Evolutionary conservation across 1,140 invertebrate genomes (phyloP), one percentile per base, ranked within the genome.

Genomic region (Grapholita molesta): DNA sequence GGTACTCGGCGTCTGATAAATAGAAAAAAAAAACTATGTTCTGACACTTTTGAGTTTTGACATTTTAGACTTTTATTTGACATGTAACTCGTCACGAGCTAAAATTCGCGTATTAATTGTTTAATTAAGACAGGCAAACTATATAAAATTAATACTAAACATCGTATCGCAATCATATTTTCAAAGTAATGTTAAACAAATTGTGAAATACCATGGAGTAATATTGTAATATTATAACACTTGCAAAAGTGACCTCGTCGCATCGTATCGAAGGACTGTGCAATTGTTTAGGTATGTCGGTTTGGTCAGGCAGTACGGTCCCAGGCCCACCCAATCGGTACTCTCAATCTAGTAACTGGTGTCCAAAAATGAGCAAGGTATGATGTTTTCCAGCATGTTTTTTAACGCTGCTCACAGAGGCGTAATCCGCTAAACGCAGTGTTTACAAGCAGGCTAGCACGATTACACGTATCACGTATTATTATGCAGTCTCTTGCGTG

Each of bases 251-350:
- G 84, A 88, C 85, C 86, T 86, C 85, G 86, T 76, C 79, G 68
- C 70, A 66, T 78, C 70, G 73, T 78, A 74, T 78, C 73, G 80
- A 86, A 84, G 82, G 85, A 82, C 80, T 86, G 69, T 85, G 79
- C 74, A 78, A 84, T 84, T 83, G 79, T 88, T 86, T 90, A 91
- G 89, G 86, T 88, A 91, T 91, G 89, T 91, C 89, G 85, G 89
- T 91, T 89, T 91, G 89, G 89, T 91, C 89, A 79, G 88, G 86
- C 77, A 91, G 88, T 83, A 89, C 88, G 69, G 84, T 84, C 73
- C 78, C 77, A 75, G 78, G 83, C 76, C 77, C 80, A 80, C 76
- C 75, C 77, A 83, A 83, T 81, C 84, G 88, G 70, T 84, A 81
- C 78, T 76, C 76, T 79, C 75, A 84, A 53, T 82, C 81, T 77